phyloP scores from a whole-genome alignment of 2,113 vertebrate species.

The Xenopus laevis region DNA sequence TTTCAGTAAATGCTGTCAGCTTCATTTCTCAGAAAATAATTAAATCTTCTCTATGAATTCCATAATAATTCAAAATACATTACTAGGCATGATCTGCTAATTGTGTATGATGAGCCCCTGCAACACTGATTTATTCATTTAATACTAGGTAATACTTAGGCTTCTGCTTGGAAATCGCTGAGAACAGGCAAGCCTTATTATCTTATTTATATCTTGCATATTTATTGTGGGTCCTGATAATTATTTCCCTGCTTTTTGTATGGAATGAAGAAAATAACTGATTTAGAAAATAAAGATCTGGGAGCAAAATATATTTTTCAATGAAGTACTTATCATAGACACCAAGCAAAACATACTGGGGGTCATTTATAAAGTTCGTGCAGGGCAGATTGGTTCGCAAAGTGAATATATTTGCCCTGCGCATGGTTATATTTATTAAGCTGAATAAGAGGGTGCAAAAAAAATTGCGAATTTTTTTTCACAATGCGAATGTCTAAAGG shows the following conservation, averaged over 20 bases:
- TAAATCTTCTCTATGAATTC: slow-evolving; percentile 2
- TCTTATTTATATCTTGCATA: slow-evolving; percentile 2
- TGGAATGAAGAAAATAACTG: neutral
- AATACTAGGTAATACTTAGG: neutral
- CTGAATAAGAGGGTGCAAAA: too few species aligned
- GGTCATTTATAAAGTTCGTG: too few species aligned
- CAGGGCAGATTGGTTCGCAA: too few species aligned
- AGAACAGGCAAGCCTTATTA: neutral
- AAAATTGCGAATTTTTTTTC: too few species aligned
- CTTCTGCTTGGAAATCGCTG: neutral
- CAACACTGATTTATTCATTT: neutral
- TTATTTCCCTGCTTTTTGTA: neutral
- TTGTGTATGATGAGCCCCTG: neutral
- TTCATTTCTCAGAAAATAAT: slow-evolving; percentile 36
- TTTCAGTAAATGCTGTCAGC: slow-evolving; percentile 23
- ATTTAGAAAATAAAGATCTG: too few species aligned
- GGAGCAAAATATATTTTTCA: too few species aligned
- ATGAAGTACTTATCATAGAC: too few species aligned
- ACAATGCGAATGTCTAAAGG: too few species aligned
- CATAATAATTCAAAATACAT: slow-evolving; percentile 19
- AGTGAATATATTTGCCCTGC: too few species aligned
- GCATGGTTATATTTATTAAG: too few species aligned
- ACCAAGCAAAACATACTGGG: too few species aligned
- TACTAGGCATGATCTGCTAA: slow-evolving; percentile 13
- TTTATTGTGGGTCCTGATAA: neutral